Percentiles rank a stretch among this genome's conserved stretches.
phyloP scores from a whole-genome alignment of 2,888 invertebrate genomes.

The Pedicia rivosa region DNA sequence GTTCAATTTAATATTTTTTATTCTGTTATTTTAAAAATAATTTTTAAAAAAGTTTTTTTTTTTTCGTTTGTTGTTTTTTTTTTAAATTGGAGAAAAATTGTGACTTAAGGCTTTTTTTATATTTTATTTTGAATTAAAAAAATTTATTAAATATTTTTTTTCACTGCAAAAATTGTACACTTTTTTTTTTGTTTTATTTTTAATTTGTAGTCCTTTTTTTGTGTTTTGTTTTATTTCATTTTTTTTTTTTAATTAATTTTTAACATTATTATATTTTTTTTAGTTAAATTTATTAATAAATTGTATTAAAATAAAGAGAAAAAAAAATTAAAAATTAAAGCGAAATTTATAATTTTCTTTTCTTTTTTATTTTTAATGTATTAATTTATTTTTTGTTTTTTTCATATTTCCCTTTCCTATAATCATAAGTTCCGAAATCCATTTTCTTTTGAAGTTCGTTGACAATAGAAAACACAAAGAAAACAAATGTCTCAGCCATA shows the following conservation, averaged over 20 bases:
- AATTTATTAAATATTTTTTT: neutral
- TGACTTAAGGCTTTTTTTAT: neutral
- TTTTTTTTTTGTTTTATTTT: neutral
- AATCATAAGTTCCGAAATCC: no score
- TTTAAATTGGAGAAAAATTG: neutral
- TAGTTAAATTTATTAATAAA: neutral
- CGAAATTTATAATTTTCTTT: no score
- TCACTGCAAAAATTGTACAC: neutral
- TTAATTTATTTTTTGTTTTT: no score
- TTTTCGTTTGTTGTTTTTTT: neutral
- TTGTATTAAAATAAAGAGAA: no score
- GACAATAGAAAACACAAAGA: no score
- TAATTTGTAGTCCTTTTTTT: neutral
- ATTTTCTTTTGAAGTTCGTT: no score
- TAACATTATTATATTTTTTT: neutral
- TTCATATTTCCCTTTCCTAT: no score
- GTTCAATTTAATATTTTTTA: no score
- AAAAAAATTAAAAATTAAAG: no score
- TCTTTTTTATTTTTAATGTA: no score
- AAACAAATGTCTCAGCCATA: no score
- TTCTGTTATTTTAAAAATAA: neutral
- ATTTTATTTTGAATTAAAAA: neutral
- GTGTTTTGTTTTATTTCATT: neutral
- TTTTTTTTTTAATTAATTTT: neutral
- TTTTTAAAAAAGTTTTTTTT: neutral